Evolutionary conservation across 2,888 invertebrate species (phyloP).

Genomic region (Callyntrura sp.): DNA sequence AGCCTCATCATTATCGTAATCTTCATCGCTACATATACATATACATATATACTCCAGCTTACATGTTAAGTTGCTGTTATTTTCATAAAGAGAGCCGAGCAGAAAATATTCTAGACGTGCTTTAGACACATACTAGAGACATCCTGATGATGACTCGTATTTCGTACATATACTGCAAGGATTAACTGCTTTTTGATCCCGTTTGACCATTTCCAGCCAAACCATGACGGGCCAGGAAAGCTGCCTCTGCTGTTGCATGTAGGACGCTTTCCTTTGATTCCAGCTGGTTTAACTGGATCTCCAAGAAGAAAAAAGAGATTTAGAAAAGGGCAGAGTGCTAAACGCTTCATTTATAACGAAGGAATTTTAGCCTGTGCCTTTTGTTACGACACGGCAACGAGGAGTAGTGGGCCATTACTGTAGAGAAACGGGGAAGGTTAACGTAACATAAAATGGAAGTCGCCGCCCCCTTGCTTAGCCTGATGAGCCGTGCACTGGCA

Average conservation of each 20-base stretch:
- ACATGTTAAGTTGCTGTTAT: constrained; percentile 23
- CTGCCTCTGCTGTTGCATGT: constrained; percentile 6
- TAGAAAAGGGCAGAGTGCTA: constrained; percentile 27
- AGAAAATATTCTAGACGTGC: constrained; percentile 32
- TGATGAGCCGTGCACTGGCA: constrained; percentile 41
- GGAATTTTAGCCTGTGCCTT: neutral
- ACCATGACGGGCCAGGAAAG: neutral
- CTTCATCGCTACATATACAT: neutral
- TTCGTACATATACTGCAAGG: neutral
- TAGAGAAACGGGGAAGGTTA: constrained; percentile 26
- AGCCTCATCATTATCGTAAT: constrained; percentile 42
- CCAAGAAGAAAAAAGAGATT: constrained; percentile 3
- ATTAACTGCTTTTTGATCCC: constrained; percentile 48
- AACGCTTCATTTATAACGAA: constrained; percentile 39
- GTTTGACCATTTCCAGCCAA: constrained; percentile 40
- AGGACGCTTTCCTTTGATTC: constrained; percentile 6
- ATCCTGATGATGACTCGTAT: neutral
- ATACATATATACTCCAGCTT: neutral
- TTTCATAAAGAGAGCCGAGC: constrained; percentile 15
- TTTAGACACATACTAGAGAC: neutral
- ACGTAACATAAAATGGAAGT: constrained; percentile 34
- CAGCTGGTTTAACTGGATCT: neutral
- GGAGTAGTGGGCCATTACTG: neutral
- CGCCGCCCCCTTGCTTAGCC: constrained; percentile 23
- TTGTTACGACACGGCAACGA: constrained; percentile 7